A percentile compares a stretch with the other conserved stretches of the same genome.
These are phyloP conservation scores for Alouatta palliata DNA, from an alignment of 2,113 vertebrate species.

Conservation along the genomic window DNA sequence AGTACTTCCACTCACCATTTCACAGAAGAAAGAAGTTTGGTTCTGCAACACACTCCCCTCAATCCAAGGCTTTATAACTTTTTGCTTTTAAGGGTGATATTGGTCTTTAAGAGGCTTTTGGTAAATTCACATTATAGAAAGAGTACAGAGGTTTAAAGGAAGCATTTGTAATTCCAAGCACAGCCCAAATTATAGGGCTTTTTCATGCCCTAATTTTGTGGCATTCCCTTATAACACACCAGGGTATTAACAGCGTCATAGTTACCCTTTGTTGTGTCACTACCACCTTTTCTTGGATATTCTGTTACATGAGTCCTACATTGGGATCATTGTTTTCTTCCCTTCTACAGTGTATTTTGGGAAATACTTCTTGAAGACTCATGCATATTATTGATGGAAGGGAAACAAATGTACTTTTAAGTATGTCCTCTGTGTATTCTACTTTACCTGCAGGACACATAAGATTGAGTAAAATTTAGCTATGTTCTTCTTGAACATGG, in stretches of 20 bases:
- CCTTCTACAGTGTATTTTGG: background rate
- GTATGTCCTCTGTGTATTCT: background rate
- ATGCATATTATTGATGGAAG: background rate
- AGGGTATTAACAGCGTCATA: background rate
- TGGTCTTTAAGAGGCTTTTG: background rate
- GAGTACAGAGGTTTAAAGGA: background rate
- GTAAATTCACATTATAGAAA: background rate
- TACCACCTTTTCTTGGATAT: background rate
- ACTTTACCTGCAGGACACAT: background rate
- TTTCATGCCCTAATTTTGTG: background rate
- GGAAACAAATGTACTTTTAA: background rate
- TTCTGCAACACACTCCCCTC: background rate
- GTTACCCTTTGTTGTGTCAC: background rate
- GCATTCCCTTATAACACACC: background rate
- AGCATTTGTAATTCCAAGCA: background rate
- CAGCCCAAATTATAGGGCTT: background rate
- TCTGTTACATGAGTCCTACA: background rate
- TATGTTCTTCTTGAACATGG: no score
- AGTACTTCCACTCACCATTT: constrained; percentile 19
- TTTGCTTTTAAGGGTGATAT: background rate
- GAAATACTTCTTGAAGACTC: constrained; percentile 8
- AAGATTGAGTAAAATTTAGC: background rate
- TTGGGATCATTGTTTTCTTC: background rate
- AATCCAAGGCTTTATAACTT: background rate
- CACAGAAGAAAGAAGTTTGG: background rate